Evolutionary conservation across 2,113 vertebrate species (phyloP).

Genomic region (Sinosuthora webbiana): DNA sequence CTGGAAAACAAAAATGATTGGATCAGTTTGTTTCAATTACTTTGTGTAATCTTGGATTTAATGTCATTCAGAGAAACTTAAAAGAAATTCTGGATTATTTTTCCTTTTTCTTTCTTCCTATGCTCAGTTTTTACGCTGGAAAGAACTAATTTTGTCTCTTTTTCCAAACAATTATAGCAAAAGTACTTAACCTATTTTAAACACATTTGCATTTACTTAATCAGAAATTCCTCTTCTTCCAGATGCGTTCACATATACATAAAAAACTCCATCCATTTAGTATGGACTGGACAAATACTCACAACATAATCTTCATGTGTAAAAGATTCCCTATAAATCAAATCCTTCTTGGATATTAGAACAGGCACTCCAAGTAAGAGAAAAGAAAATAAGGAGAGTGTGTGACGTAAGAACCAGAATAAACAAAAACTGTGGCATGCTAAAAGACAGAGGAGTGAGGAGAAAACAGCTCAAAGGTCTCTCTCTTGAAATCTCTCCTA

Average conservation of each 20-base stretch:
- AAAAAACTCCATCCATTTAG: neutral
- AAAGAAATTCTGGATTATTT: neutral
- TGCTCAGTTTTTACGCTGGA: neutral
- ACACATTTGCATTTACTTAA: neutral
- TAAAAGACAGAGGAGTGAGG: neutral
- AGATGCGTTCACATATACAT: neutral
- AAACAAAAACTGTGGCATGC: neutral
- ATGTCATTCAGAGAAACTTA: neutral
- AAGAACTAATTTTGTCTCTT: neutral
- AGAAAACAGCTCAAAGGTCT: neutral
- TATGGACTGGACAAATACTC: neutral
- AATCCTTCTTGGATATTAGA: neutral
- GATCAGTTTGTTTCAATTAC: neutral
- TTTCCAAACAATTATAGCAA: neutral
- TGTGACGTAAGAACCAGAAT: neutral
- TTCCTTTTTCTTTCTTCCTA: neutral
- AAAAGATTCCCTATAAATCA: neutral
- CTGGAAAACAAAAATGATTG: neutral
- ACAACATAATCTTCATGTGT: neutral
- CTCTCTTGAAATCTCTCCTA: neutral
- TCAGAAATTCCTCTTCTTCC: neutral
- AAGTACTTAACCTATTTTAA: neutral
- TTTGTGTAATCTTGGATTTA: neutral
- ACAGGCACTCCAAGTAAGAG: neutral
- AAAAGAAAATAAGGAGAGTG: neutral